Conservation (phyloP, 1,140 invertebrate species). For the Vanessa tameamea region DNA sequence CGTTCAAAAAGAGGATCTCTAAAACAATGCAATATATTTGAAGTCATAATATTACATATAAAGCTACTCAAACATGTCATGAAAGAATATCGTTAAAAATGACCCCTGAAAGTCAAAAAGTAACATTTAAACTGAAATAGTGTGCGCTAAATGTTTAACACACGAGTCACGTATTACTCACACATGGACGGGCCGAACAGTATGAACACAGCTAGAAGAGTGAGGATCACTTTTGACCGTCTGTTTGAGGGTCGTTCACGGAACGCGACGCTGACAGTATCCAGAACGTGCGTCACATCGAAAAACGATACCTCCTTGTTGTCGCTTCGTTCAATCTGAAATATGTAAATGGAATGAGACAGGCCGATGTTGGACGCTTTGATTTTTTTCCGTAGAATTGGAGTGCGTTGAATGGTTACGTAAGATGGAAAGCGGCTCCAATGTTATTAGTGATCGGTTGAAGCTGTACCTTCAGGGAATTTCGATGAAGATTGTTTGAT, state of each 20-base stretch:
- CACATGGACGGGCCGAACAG: constrained; percentile 86
- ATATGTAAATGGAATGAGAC: constrained; percentile 27
- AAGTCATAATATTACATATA: no score
- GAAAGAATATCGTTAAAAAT: no score
- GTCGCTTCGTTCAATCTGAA: constrained; percentile 59
- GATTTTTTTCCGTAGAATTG: background rate
- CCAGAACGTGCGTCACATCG: constrained; percentile 82
- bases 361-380: background rate
- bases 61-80: no score
- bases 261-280: constrained; percentile 84
- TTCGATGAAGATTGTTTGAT: no score
- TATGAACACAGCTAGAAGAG: constrained; percentile 85
- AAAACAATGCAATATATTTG: no score
- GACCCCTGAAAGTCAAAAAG: no score
- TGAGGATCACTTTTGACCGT: constrained; percentile 82
- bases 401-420: background rate
- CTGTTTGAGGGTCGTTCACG: constrained; percentile 82
- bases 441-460: background rate
- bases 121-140: no score
- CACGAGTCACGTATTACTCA: constrained; percentile 70
- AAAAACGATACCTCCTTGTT: constrained; percentile 79
- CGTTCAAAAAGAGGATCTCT: no score
- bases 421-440: background rate
- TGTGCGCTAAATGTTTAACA: background rate
- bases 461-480: no score